A percentile compares a stretch with the other conserved stretches of the same genome.
phyloP scores from a whole-genome alignment of 2,797 vertebrate species.

The Lepilemur ruficaudatus region DNA sequence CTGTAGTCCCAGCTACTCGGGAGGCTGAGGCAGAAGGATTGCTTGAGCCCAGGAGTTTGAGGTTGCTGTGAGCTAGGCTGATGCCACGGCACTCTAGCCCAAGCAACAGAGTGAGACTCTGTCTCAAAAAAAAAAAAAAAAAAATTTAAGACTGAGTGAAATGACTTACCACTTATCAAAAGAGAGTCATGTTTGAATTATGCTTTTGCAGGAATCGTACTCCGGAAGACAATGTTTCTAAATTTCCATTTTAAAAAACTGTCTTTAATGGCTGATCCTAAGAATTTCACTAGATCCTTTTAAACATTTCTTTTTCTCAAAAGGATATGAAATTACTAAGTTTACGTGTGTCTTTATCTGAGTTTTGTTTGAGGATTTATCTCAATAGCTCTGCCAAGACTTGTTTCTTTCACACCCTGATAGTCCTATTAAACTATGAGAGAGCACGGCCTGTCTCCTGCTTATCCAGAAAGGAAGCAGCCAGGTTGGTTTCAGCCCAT shows the following conservation, averaged over 20 bases:
- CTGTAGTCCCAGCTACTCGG: no score
- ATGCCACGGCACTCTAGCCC: no score
- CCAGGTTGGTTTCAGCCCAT: neutral
- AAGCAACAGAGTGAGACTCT: no score
- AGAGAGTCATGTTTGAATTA: slow-evolving; percentile 52
- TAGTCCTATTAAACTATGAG: slow-evolving; percentile 16
- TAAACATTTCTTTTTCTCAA: neutral
- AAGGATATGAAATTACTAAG: slow-evolving; percentile 2
- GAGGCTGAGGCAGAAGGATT: no score
- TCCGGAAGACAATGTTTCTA: slow-evolving; percentile 17
- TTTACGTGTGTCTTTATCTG: neutral
- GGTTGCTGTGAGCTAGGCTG: no score
- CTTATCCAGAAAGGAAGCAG: slow-evolving; percentile 13
- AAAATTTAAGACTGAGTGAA: neutral
- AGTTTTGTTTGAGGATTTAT: slow-evolving; percentile 19
- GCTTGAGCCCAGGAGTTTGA: no score
- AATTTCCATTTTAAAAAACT: slow-evolving; percentile 54
- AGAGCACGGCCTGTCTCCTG: neutral
- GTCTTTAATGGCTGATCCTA: neutral
- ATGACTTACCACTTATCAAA: slow-evolving; percentile 52
- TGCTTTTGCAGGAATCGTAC: slow-evolving; percentile 34
- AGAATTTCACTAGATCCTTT: neutral
- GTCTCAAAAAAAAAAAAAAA: no score
- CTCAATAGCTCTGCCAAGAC: neutral
- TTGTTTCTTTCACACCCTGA: slow-evolving; percentile 14